Conservation (phyloP, 2,888 invertebrate genomes). For the Trichopria drosophilae region DNA sequence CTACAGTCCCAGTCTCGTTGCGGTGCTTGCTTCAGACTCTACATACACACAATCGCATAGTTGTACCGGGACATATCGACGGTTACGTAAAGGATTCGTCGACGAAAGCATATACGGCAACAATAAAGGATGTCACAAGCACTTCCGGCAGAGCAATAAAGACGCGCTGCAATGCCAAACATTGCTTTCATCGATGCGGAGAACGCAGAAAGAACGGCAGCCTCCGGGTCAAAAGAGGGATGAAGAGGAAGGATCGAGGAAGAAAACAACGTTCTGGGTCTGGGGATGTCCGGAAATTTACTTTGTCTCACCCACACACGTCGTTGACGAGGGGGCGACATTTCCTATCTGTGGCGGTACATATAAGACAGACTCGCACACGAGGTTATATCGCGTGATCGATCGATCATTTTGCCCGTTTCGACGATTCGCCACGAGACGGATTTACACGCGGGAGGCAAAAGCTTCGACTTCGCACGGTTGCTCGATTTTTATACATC, state of each 20-base stretch:
- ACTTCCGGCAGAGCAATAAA: conserved; percentile 39
- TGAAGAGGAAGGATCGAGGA: conserved; percentile 6
- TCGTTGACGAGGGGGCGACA: conserved; percentile 26
- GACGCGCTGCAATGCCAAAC: conserved; percentile 38
- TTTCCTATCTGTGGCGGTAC: no score
- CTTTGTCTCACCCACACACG: conserved; percentile 33
- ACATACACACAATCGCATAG: no score
- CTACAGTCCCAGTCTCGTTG: background rate
- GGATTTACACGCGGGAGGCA: no score
- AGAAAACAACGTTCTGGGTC: conserved; percentile 24
- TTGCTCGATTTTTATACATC: no score
- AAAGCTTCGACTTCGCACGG: no score
- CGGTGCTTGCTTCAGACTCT: conserved; percentile 1
- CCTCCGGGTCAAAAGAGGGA: conserved; percentile 8
- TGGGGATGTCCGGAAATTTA: conserved; percentile 36
- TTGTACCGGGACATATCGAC: no score
- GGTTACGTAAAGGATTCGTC: conserved; percentile 28
- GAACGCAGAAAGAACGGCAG: conserved; percentile 23
- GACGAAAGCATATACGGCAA: conserved; percentile 32
- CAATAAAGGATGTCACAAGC: conserved; percentile 41
- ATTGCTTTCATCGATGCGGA: conserved; percentile 20
- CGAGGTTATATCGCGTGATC: conserved; percentile 2
- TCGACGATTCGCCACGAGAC: no score
- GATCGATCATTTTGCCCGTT: no score
- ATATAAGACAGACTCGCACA: no score